A percentile compares a stretch with the other conserved stretches of the same genome.
These are phyloP conservation scores for Melanotaenia trifasciata DNA, from an alignment of 2,797 vertebrate genomes.

Conservation along the genomic window DNA sequence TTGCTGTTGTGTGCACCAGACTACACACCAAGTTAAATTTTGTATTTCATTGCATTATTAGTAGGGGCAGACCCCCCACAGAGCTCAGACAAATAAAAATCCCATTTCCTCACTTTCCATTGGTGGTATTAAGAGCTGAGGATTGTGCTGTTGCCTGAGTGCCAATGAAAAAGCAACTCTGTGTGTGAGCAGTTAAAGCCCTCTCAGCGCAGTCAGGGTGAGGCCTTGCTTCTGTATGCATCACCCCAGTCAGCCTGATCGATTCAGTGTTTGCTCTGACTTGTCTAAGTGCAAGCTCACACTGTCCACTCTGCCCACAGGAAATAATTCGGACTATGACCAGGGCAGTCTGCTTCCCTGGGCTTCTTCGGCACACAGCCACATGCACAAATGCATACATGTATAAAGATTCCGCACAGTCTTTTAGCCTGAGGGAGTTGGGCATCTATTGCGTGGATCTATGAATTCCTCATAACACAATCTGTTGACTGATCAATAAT, in stretches of 20 bases:
- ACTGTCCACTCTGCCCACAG: conserved; percentile 44
- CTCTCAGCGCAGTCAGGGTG: conserved; percentile 60
- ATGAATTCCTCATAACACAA: conserved; percentile 85
- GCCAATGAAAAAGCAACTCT: conserved; percentile 71
- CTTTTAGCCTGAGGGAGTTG: conserved; percentile 58
- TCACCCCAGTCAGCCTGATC: conserved; percentile 74
- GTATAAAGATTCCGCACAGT: conserved; percentile 53
- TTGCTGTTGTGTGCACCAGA: conserved; percentile 35
- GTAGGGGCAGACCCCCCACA: conserved; percentile 45
- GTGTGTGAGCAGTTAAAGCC: conserved; percentile 72
- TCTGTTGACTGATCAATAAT: conserved; percentile 88
- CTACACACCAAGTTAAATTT: conserved; percentile 8
- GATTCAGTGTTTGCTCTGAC: conserved; percentile 79
- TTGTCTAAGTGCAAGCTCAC: conserved; percentile 71
- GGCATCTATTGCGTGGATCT: conserved; percentile 62
- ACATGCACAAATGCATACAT: conserved; percentile 23
- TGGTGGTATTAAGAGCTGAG: conserved; percentile 59
- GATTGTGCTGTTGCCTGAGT: conserved; percentile 65
- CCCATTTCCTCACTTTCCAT: conserved; percentile 67
- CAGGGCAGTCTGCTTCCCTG: conserved; percentile 35
- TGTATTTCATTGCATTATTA: conserved; percentile 53
- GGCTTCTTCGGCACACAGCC: conserved; percentile 2
- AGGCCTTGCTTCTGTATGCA: conserved; percentile 75
- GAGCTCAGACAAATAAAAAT: conserved; percentile 71
- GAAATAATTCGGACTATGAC: conserved; percentile 71